These are phyloP conservation scores for Rhaphigaster nebulosa DNA, from an alignment of 2,888 invertebrate species.

Conservation along the genomic window DNA sequence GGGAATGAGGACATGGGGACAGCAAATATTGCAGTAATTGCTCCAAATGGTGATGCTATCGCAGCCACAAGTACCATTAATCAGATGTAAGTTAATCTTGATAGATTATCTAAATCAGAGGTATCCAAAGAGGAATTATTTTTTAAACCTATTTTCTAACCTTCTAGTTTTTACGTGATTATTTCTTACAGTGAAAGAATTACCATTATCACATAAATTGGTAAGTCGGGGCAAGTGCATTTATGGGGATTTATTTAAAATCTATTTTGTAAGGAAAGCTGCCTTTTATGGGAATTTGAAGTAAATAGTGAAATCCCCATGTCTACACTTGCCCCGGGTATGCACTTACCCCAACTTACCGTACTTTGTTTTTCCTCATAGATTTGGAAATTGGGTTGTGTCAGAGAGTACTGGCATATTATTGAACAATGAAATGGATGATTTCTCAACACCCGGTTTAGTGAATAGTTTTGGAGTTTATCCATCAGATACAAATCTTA, in stretches of 20 bases:
- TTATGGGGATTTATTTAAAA: too few relatives aligned
- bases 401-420: constrained; percentile 88
- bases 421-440: constrained; percentile 96
- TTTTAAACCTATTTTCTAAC: not conserved
- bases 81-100: constrained; percentile 69
- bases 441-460: constrained; percentile 87
- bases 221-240: too few relatives aligned
- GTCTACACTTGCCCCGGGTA: too few relatives aligned
- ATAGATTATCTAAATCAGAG: not conserved
- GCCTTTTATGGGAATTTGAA: too few relatives aligned
- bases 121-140: not conserved
- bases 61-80: constrained; percentile 94
- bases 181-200: not conserved
- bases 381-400: constrained; percentile 80
- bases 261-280: too few relatives aligned
- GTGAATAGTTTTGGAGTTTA: constrained; percentile 79
- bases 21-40: constrained; percentile 84
- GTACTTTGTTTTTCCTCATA: constrained; percentile 44
- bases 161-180: not conserved
- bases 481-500: constrained; percentile 85
- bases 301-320: too few relatives aligned
- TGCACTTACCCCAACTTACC: too few relatives aligned
- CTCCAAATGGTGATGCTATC: constrained; percentile 88
- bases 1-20: constrained; percentile 73
- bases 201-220: not conserved